These are phyloP conservation scores for Dendrocincla tyrannina DNA, from an alignment of 2,797 vertebrate species.

Conservation along the genomic window DNA sequence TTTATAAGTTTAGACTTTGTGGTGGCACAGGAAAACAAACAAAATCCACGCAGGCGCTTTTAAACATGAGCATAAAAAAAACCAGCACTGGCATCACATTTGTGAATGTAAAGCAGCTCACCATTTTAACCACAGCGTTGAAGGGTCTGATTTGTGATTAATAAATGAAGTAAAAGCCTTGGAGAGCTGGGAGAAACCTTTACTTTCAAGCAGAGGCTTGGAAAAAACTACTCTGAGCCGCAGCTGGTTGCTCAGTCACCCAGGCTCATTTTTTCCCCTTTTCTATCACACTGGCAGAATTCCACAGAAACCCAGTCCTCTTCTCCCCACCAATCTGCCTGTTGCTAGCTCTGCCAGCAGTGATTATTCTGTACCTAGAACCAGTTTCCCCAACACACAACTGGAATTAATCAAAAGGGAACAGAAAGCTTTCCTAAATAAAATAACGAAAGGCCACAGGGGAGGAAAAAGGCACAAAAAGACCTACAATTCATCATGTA, in stretches of 20 bases:
- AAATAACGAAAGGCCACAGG: neutral
- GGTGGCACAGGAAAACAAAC: neutral
- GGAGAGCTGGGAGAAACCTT: neutral
- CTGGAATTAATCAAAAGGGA: neutral
- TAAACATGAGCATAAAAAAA: neutral
- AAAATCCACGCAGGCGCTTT: neutral
- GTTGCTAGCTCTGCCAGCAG: neutral
- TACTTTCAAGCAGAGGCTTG: neutral
- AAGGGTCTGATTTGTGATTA: neutral
- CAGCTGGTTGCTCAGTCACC: neutral
- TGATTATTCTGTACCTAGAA: neutral
- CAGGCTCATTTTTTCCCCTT: neutral
- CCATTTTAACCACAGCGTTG: neutral
- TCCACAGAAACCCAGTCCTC: neutral
- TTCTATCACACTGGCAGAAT: neutral
- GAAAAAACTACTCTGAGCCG: neutral
- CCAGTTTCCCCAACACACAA: neutral
- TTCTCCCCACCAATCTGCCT: neutral
- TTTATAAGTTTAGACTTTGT: neutral
- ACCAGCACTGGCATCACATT: neutral
- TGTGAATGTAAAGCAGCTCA: neutral
- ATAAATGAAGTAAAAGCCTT: neutral
- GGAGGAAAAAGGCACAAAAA: neutral
- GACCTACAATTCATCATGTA: neutral
- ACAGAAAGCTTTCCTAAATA: constrained; percentile 11